These are phyloP conservation scores for Drosophila vallismaia DNA, from an alignment of 2,888 invertebrate genomes.

Conservation along the genomic window DNA sequence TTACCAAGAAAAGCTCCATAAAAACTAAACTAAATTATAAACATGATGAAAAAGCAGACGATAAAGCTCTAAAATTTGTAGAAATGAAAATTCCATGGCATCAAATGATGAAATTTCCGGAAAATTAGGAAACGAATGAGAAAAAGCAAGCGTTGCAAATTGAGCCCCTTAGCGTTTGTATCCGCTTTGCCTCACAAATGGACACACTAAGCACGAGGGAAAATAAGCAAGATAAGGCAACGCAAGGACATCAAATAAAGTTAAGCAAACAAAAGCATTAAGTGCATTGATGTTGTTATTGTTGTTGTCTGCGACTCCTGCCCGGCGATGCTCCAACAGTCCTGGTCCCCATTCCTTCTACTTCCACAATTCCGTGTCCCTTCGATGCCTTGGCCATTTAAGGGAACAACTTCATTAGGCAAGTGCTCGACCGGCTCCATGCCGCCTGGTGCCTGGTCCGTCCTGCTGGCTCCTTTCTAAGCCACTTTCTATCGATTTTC, in stretches of 20 bases:
- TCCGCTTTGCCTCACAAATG: background rate
- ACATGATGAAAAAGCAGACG: background rate
- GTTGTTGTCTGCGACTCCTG: conserved; percentile 15
- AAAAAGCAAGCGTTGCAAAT: conserved; percentile 9
- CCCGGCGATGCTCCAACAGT: background rate
- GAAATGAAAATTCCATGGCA: background rate
- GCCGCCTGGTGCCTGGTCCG: conserved; percentile 23
- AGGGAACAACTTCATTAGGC: conserved; percentile 60
- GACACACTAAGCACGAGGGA: background rate
- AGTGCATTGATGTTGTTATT: conserved; percentile 62
- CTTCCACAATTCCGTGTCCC: background rate
- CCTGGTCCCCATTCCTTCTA: background rate
- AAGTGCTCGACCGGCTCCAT: conserved; percentile 45
- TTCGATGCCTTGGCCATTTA: conserved; percentile 5
- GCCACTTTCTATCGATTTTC: conserved; percentile 59
- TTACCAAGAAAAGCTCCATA: background rate
- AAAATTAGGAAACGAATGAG: background rate
- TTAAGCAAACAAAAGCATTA: conserved; percentile 69
- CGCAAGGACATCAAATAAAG: conserved; percentile 64
- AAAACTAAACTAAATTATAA: background rate
- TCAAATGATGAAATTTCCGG: conserved; percentile 4
- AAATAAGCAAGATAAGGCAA: conserved; percentile 22
- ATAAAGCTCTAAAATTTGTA: background rate
- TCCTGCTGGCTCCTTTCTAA: conserved; percentile 20
- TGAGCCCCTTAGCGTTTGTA: background rate